Conservation (phyloP, 1,140 invertebrate genomes). For the Plectrocnemia conspersa region DNA sequence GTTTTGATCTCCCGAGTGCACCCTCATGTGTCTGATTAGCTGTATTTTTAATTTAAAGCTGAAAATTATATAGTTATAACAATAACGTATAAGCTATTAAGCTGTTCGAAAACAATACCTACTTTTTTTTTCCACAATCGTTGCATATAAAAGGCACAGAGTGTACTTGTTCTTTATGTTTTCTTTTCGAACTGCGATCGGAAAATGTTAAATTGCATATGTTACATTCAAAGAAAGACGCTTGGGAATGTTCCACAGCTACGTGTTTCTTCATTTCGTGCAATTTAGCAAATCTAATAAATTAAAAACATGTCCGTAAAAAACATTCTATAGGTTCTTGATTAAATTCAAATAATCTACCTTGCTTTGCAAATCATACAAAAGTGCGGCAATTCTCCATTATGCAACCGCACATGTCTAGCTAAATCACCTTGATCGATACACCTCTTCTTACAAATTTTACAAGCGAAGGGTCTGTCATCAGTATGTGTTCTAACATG, state of each 20-base stretch:
- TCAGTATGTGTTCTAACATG: conserved; percentile 51
- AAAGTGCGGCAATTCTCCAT: conserved; percentile 10
- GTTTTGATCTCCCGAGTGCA: conserved; percentile 9
- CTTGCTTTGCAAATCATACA: conserved; percentile 24
- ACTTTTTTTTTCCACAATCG: background rate
- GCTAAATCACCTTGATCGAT: conserved; percentile 25
- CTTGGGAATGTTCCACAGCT: background rate
- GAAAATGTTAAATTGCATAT: background rate
- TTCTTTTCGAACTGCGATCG: background rate
- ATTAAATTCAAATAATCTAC: background rate
- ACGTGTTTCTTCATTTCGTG: no score
- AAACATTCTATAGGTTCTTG: no score
- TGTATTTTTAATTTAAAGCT: conserved; percentile 24
- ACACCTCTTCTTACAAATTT: conserved; percentile 37
- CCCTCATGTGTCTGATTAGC: conserved; percentile 20
- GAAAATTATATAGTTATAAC: conserved; percentile 1
- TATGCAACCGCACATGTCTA: conserved; percentile 17
- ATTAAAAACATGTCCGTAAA: no score
- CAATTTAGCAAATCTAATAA: no score
- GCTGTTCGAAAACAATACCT: background rate
- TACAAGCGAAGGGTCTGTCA: conserved; percentile 36
- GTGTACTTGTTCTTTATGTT: background rate
- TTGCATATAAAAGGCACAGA: no score
- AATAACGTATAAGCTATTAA: background rate
- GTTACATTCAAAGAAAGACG: background rate